Percentiles rank a stretch among this genome's conserved stretches.
These are phyloP conservation scores for Notocelia uddmanniana DNA, from an alignment of 2,888 invertebrate genomes.

Conservation along the genomic window DNA sequence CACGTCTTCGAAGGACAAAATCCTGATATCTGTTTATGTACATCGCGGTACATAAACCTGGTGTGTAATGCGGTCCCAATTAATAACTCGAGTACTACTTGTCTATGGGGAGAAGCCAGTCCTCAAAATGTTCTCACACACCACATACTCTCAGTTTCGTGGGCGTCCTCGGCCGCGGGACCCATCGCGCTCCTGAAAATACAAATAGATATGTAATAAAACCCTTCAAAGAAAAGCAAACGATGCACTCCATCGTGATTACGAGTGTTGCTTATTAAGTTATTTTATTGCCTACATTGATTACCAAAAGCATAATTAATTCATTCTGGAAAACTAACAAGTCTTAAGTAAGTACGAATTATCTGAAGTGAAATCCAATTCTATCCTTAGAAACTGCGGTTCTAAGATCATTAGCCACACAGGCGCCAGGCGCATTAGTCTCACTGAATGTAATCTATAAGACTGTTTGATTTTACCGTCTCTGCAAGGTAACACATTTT, in stretches of 20 bases:
- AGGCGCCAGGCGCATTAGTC: no score
- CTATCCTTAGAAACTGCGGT: no score
- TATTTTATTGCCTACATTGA: no score
- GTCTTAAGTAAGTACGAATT: no score
- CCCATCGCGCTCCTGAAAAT: constrained; percentile 76
- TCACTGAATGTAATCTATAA: no score
- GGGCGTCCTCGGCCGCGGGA: constrained; percentile 80
- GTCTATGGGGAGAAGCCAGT: constrained; percentile 85
- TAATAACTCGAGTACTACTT: constrained; percentile 77
- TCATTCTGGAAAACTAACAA: no score
- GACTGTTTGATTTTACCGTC: no score
- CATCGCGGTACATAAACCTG: constrained; percentile 64
- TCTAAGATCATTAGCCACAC: no score
- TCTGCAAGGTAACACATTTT: not conserved
- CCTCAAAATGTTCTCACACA: constrained; percentile 73
- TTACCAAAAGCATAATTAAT: no score
- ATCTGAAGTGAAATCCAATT: no score
- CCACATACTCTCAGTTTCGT: constrained; percentile 73
- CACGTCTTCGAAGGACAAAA: constrained; percentile 63
- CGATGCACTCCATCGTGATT: not conserved
- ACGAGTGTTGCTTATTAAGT: no score
- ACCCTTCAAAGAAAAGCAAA: not conserved
- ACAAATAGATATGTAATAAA: not conserved
- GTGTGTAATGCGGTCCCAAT: constrained; percentile 78
- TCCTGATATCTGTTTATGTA: constrained; percentile 65